Percentiles rank a stretch among this genome's conserved stretches.
phyloP scores from a whole-genome alignment of 2,113 vertebrate species.

The Pelodiscus sinensis region DNA sequence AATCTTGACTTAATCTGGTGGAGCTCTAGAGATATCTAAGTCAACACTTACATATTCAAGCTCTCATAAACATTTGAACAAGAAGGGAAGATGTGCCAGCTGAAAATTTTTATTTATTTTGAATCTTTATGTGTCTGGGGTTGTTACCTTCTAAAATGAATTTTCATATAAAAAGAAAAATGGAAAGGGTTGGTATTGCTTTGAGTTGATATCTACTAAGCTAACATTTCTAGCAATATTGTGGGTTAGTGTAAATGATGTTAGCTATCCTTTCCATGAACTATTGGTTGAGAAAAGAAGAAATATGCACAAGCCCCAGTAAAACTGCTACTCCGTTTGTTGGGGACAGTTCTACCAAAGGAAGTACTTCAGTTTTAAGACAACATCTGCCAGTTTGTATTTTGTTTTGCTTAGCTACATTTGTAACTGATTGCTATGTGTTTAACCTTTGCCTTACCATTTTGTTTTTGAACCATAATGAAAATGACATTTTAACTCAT shows the following conservation, averaged over 20 bases:
- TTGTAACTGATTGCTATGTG: constrained; percentile 54
- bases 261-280: neutral
- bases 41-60: neutral
- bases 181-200: neutral
- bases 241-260: neutral
- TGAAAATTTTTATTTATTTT: neutral
- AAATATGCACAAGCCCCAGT: neutral
- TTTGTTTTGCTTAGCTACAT: constrained; percentile 67
- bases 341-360: constrained; percentile 46
- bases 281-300: neutral
- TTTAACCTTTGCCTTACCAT: constrained; percentile 55
- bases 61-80: neutral
- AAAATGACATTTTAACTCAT: constrained; percentile 1
- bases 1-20: neutral
- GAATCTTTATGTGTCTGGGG: fast-evolving
- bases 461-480: constrained; percentile 35
- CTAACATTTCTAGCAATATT: neutral
- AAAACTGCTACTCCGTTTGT: constrained; percentile 27
- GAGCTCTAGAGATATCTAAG: neutral
- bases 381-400: constrained; percentile 60
- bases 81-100: neutral
- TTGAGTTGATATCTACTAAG: neutral
- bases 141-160: neutral
- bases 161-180: neutral
- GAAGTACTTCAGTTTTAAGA: constrained; percentile 46